Conservation (phyloP, 2,113 vertebrate genomes). For the Proterorhinus semilunaris region DNA sequence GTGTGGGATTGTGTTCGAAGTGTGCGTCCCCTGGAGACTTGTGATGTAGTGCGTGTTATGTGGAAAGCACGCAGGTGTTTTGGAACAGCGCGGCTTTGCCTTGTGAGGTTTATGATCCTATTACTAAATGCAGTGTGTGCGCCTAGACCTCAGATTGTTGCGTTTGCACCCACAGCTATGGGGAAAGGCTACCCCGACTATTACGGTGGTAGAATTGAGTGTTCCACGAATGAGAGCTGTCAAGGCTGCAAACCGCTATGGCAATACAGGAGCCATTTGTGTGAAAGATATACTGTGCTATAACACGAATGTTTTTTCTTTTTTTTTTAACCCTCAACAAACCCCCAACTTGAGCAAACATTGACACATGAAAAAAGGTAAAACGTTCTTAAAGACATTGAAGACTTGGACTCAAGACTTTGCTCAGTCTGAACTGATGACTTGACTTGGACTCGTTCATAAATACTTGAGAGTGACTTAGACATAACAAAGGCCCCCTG, state of each 20-base stretch:
- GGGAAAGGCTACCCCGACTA: neutral
- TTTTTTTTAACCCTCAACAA: too few relatives aligned
- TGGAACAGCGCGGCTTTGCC: slow-evolving; percentile 18
- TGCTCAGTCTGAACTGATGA: too few relatives aligned
- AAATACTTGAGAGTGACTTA: too few relatives aligned
- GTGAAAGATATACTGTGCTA: neutral
- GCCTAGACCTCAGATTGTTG: neutral
- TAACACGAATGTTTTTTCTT: neutral
- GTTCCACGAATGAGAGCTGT: neutral
- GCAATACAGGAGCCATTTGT: neutral
- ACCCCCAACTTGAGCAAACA: too few relatives aligned
- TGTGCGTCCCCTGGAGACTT: slow-evolving; percentile 22
- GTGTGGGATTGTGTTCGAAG: slow-evolving; percentile 34
- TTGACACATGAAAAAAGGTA: too few relatives aligned
- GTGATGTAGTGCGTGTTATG: slow-evolving; percentile 25
- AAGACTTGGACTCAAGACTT: too few relatives aligned
- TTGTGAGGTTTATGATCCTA: slow-evolving; percentile 40
- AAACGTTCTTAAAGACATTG: too few relatives aligned
- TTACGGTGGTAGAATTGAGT: neutral
- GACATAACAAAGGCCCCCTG: too few relatives aligned
- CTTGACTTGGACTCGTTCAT: too few relatives aligned
- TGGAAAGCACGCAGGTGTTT: slow-evolving; percentile 53
- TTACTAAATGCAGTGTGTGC: slow-evolving; percentile 30
- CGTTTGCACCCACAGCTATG: neutral
- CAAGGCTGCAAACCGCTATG: neutral